Base-by-base conservation (phyloP, 2,797 vertebrate species). In the Helarctos malayanus region DNA sequence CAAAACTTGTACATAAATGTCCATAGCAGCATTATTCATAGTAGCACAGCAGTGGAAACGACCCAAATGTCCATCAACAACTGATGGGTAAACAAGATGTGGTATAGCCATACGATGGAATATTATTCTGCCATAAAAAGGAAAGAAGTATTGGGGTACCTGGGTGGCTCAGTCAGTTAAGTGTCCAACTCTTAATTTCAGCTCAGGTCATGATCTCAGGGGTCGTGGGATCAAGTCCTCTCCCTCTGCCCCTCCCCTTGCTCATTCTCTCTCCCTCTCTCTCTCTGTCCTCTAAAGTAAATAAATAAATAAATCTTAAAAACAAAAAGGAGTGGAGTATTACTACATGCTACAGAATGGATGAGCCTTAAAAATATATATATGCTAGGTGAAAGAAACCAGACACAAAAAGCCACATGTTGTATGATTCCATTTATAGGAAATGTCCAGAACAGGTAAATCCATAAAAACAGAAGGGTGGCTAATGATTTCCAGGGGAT, bases 41-140 rank as follows among this genome's bases (percentile, higher is more conserved):
- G 23, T 52, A 86, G 3, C 18, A 35, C 68, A 56, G 73, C 63
- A 71, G 19, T 38, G n/a, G 32, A 96, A 92, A 56, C 15, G 56
- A 47, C n/a, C 32, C 25, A 49, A 94, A 79, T 57, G 75, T 65
- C 49, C 63, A 63, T 41, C 32, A 80, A 27, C 19, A 63, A 29
- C 63, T 57, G 29, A 35, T 25, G 38, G 7, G 21, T 78, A 54
- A 86, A 81, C 21, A 56, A 49, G 9, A 84, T 71, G 19, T 49
- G 9, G 6, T 56, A 10, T 27, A 83, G 7, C 47, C 56, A 71
- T 32, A 92, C 2, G 0, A 47, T 2, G 1, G 27, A 81, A 56
- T 95, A 79, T 83, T 91, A 78, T 71, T 81, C 57, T 90, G 49
- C 9, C 25, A 27, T 78, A 61, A 87, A 84, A 81, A 76, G 32